Evolutionary conservation across 2,113 vertebrate species (phyloP), one percentile per base, ranked within the genome.

Genomic region (Ia io): DNA sequence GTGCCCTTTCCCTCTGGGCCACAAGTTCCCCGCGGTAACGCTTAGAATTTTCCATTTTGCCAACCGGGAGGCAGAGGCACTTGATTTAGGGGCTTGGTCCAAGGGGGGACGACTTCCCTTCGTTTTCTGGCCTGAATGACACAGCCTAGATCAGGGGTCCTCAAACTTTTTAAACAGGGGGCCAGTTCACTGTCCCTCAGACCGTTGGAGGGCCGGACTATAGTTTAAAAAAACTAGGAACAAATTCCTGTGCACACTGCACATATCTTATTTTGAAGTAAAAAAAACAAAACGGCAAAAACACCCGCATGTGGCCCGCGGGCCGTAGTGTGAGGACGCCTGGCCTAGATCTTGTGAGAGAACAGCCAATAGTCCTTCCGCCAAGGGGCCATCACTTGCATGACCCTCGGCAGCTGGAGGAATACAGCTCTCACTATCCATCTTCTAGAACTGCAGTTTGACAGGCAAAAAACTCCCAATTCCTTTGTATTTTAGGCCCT

Each of bases 21-120:
- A 37, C 3, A 0, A 17, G 5, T 6, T 22, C 47, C 9, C 13
- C 9, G 23, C 35, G 1, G 3, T 1, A 5, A 30, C 6, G 0
- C 9, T 61, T 0, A 40, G 25, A 25, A 70, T 18, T 1, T 30
- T 44, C 40, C 20, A 3, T 4, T 2, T 47, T 69, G 49, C 32
- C 32, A 40, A 23, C 7, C 3, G 28, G 53, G 30, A 42, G 40
- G n/a, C 9, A 22, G 35, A 77, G 23, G 79, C 49, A 28, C 12
- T 32, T 0, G 28, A 69, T 6, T 10, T 61, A 63, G 35, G n/a
- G 2, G 4, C 44, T 18, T 28, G 67, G 32, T 84, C 18, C 47
- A 63, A 9, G 83, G 22, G 9, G 65, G 40, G 0, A 1, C 30
- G 35, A n/a, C 67, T 1, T 20, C 85, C 47, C 23, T 49, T 76